Evolutionary conservation across 2,113 vertebrate species (phyloP), one percentile per base, ranked within the genome.

Genomic region (Ictidomys tridecemlineatus): DNA sequence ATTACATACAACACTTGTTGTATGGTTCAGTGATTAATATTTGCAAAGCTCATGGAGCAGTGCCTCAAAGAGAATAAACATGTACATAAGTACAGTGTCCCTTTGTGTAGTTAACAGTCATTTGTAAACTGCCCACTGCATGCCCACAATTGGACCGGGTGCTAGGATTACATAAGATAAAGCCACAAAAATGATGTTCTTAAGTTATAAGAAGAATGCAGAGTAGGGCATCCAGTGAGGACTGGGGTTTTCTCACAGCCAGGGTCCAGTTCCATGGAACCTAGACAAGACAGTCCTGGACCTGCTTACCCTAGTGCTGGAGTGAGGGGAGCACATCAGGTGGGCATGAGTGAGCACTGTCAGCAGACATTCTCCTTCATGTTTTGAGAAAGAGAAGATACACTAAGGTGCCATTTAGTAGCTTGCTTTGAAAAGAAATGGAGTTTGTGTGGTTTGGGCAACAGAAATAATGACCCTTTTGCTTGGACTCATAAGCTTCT

Each of bases 401-500:
- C n/a, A 63, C 11, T 39, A 84, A 26, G 12, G 24, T 39, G 17
- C 65, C 26, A 8, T 39, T 77, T 34, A 80, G n/a, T 34, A 56
- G 24, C 26, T 86, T 24, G 28, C 48, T 77, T 70, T 69, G 61
- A n/a, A 61, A 95, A 89, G 58, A 94, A 91, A 48, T 79, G 17
- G 58, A 86, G 69, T 26, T 20, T 6, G 12, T 8, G 0, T 84
- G 70, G 28, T 4, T 48, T 88, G 61, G 32, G 53, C 22, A 82
- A 22, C 10, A 63, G 96, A 92, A 94, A 92, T 78, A 82, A 77
- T 61, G 73, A 28, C 28, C 12, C 69, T 39, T 95, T 90, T 95
- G 42, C 48, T 51, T 70, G 42, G 94, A 92, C 77, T 16, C n/a
- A 9, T 63, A 90, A 37, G 30, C 26, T 53, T 48, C 26, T 83